These are phyloP conservation scores for Equus przewalskii DNA, from an alignment of 2,113 vertebrate genomes.

Conservation along the genomic window DNA sequence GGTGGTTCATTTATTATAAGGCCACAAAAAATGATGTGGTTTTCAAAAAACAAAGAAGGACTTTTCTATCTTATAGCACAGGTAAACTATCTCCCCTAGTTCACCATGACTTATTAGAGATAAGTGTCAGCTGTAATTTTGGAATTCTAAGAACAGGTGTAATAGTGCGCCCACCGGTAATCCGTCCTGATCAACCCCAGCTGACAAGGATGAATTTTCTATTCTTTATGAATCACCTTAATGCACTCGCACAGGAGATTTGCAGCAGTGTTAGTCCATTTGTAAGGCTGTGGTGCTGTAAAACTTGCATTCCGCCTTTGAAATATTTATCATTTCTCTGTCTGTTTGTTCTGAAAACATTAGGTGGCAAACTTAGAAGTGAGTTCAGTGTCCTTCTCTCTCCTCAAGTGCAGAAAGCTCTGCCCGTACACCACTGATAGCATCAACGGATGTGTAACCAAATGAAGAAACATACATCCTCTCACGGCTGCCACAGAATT, in stretches of 20 bases:
- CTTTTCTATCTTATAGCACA: slow-evolving; percentile 66
- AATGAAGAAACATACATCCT: neutral
- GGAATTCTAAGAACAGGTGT: slow-evolving; percentile 80
- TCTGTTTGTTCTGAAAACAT: slow-evolving; percentile 73
- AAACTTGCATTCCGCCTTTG: slow-evolving; percentile 76
- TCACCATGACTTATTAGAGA: slow-evolving; percentile 81
- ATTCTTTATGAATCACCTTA: slow-evolving; percentile 86
- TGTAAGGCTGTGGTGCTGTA: slow-evolving; percentile 69
- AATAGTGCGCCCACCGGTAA: slow-evolving; percentile 70
- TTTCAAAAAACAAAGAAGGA: slow-evolving; percentile 59
- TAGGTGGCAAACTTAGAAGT: neutral
- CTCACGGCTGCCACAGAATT: neutral
- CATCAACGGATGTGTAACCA: neutral
- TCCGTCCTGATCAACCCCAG: slow-evolving; percentile 78
- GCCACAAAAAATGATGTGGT: neutral
- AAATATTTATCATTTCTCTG: slow-evolving; percentile 81
- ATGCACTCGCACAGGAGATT: slow-evolving; percentile 77
- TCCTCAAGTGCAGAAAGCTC: neutral
- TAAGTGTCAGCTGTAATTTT: slow-evolving; percentile 85
- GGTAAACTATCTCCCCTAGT: slow-evolving; percentile 74
- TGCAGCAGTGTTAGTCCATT: slow-evolving; percentile 74
- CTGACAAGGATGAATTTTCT: slow-evolving; percentile 82
- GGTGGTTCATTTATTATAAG: slow-evolving; percentile 51
- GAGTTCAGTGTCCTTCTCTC: neutral
- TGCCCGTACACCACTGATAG: neutral